Percentiles rank a stretch among this genome's conserved stretches.
These are phyloP conservation scores for Tachysurus vachellii DNA, from an alignment of 2,113 vertebrate genomes.

Conservation along the genomic window DNA sequence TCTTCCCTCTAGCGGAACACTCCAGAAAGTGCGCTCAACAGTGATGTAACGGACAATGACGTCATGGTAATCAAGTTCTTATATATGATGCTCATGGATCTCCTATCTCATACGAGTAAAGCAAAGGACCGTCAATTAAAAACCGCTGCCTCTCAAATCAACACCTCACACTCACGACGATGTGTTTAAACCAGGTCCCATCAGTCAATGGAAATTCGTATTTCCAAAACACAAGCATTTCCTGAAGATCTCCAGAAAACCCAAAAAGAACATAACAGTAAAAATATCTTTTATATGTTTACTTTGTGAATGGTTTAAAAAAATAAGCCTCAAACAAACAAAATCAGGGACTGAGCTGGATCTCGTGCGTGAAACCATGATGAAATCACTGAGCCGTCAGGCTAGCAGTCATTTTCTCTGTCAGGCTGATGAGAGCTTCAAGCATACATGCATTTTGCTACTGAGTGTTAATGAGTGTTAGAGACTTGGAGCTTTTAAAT, in stretches of 20 bases:
- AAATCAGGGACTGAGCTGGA: no score
- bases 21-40: neutral
- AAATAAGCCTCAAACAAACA: no score
- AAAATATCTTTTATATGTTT: neutral
- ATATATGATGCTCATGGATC: neutral
- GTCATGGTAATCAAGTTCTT: neutral
- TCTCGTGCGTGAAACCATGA: no score
- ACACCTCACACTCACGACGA: neutral
- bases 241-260: no score
- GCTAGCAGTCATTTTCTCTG: neutral
- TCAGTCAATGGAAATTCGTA: no score
- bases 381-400: no score
- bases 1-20: constrained; percentile 10
- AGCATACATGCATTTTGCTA: no score
- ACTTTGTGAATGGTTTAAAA: no score
- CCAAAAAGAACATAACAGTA: neutral
- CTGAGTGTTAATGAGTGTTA: no score
- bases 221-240: no score
- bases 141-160: neutral
- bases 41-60: neutral
- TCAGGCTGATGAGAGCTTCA: neutral
- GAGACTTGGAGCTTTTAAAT: neutral
- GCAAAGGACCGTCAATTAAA: neutral
- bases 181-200: neutral
- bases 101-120: neutral